Conservation (phyloP, 2,888 invertebrate species). For the Himalopsyche anomala region DNA sequence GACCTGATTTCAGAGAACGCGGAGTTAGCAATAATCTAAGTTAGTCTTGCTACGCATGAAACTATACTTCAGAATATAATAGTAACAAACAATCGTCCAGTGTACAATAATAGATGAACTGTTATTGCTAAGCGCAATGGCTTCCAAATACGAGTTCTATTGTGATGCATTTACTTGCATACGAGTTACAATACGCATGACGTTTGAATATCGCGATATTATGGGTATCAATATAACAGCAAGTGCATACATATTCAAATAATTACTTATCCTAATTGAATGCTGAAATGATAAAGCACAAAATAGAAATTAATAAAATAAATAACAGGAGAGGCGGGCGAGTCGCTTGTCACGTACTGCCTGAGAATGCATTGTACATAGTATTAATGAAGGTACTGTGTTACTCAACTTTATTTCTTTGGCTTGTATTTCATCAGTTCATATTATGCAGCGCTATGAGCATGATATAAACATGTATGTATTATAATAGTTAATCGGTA, state of each 20-base stretch:
- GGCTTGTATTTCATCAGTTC: slow-evolving; percentile 1
- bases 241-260: too few species aligned
- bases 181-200: too few species aligned
- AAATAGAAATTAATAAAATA: too few species aligned
- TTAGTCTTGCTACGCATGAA: background rate
- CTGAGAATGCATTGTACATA: background rate
- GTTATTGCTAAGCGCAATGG: background rate
- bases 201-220: too few species aligned
- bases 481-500: too few species aligned
- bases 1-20: background rate
- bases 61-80: background rate
- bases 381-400: background rate
- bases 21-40: background rate
- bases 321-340: background rate
- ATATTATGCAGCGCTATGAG: background rate
- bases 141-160: background rate
- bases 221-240: too few species aligned
- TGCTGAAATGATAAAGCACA: too few species aligned
- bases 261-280: too few species aligned
- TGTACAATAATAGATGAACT: background rate
- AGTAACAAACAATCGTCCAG: background rate
- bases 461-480: background rate
- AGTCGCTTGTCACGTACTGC: slow-evolving; percentile 11
- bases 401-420: background rate
- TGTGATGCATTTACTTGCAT: too few species aligned